Base-by-base conservation (phyloP, 1,140 invertebrate species). In the Anastrepha ludens region DNA sequence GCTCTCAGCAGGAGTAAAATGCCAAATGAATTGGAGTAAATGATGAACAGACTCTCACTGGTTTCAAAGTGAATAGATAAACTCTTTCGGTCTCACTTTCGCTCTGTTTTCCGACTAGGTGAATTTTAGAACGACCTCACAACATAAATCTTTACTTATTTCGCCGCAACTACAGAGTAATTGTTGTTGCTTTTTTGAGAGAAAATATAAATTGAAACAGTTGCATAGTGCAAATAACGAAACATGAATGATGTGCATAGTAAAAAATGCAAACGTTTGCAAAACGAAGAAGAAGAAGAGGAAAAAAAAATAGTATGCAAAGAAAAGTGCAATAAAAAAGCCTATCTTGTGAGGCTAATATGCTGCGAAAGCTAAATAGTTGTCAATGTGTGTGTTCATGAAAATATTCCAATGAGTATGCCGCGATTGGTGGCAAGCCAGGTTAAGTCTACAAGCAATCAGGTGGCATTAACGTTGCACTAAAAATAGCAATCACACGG, bases 401-500 rank as follows among this genome's bases (percentile, higher is more conserved):
- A 17, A 44, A 5, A 11, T 20, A 13, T 70, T 29, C 15, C 2
- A 50, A 7, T 50, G 20, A 29, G 5, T 67, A 11, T 5, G 64
- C 29, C 29, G n/a, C 5, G 20, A 15, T 20, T 67, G 64, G 7
- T 39, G 64, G 64, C n/a, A 67, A 39, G 64, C 29, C n/a, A 67
- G 64, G 64, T 67, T 67, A 29, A 39, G n/a, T 7, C 8, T 9
- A 13, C 0, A n/a, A 3, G 47, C 39, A 55, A 17, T 47, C 44
- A n/a, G 8, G 8, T 9, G 50, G n/a, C n/a, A 58, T 81, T 81
- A 81, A 50, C 47, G 47, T 55, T 81, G 7, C 47, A 55, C 47
- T 55, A 81, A 81, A 11, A 58, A 50, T n/a, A 81, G 70, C 70
- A 81, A 81, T 29, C 70, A 78, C 47, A 78, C n/a, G 0, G 50